Evolutionary conservation across 2,797 vertebrate species (phyloP), one percentile per base, ranked within the genome.

Genomic region (Ptychadena robeensis): DNA sequence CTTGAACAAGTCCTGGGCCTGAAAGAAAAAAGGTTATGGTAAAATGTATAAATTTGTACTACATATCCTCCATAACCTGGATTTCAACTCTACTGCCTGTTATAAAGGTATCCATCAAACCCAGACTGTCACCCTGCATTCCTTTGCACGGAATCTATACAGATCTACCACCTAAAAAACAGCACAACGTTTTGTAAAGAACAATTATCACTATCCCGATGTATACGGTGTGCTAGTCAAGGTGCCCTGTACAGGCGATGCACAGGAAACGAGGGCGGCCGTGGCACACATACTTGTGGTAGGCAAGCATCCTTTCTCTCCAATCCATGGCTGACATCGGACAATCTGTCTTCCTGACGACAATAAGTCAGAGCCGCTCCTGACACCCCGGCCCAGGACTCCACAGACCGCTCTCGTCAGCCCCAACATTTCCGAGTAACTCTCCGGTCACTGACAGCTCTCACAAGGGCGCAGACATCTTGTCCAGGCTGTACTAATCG

Each of bases 1-100:
- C 75, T 76, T 90, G 91, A 66, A 90, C 57, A 73, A 93, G 74
- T 31, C 91, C 81, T 87, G 87, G 81, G n/a, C 93, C 91, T 86
- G 63, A 73, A 2, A n/a, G 18, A 35, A 27, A 5, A 40, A 40
- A n/a, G n/a, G n/a, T n/a, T n/a, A n/a, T n/a, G n/a, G n/a, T n/a
- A n/a, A n/a, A n/a, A n/a, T n/a, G n/a, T n/a, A n/a, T n/a, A n/a
- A n/a, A n/a, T n/a, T n/a, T n/a, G n/a, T n/a, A n/a, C n/a, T n/a
- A n/a, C n/a, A n/a, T n/a, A n/a, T n/a, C n/a, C n/a, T n/a, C n/a
- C n/a, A n/a, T n/a, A n/a, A n/a, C n/a, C n/a, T n/a, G n/a, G n/a
- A n/a, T n/a, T n/a, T n/a, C n/a, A n/a, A n/a, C n/a, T n/a, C n/a
- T n/a, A n/a, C n/a, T n/a, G n/a, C n/a, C n/a, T n/a, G n/a, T n/a